These are phyloP conservation scores for Botrylloides violaceus DNA, from an alignment of 23 tunicate species.

Conservation along the genomic window DNA sequence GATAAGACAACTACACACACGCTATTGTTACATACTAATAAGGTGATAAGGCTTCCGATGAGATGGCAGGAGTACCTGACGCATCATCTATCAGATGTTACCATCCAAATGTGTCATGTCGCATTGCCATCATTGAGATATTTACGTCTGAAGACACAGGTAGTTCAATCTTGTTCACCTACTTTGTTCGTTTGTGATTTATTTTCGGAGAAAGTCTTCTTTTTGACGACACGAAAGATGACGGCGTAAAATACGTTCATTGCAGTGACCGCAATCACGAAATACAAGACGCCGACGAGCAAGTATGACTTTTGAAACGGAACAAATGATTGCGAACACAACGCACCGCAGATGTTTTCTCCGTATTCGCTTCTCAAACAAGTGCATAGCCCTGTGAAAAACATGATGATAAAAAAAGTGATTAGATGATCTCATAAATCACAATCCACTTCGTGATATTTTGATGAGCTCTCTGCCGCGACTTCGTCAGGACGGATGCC, in stretches of 20 bases:
- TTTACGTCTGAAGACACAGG: not conserved
- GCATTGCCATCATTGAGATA: not conserved
- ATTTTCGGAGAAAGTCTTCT: slow-evolving; percentile 47
- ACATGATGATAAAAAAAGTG: not conserved
- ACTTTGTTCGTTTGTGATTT: not conserved
- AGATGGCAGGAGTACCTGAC: too few relatives aligned
- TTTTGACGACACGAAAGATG: slow-evolving; percentile 61
- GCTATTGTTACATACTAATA: too few relatives aligned
- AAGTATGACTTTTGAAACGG: slow-evolving; percentile 80
- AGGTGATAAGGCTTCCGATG: too few relatives aligned
- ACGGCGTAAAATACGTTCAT: slow-evolving; percentile 59
- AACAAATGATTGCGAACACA: slow-evolving; percentile 72
- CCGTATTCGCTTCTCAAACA: slow-evolving; percentile 55
- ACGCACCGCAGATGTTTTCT: slow-evolving; percentile 21
- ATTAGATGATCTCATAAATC: not conserved
- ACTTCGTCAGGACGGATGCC: not conserved
- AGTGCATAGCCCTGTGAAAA: slow-evolving; percentile 53
- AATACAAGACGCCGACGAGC: slow-evolving; percentile 54
- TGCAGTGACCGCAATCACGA: slow-evolving; percentile 33
- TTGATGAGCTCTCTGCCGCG: not conserved
- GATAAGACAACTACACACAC: too few relatives aligned
- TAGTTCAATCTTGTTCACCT: slow-evolving; percentile 11
- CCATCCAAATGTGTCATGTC: too few relatives aligned
- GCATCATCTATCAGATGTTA: too few relatives aligned
- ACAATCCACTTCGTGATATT: not conserved